Evolutionary conservation across 2,113 vertebrate genomes (phyloP).

Genomic region (Psilopogon haemacephalus): DNA sequence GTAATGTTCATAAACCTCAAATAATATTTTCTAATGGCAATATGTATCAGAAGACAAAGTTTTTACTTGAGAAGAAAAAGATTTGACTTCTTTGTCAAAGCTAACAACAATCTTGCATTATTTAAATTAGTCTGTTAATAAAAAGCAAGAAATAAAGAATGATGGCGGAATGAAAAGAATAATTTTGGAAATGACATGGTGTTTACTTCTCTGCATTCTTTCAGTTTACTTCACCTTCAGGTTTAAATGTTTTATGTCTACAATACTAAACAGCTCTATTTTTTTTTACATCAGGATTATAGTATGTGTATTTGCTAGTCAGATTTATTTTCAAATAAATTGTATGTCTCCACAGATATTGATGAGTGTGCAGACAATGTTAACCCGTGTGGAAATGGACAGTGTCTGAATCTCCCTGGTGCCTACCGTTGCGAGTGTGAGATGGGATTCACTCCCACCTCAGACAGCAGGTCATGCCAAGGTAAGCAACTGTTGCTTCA

Average conservation of each 20-base stretch:
- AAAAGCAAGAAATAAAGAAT: not conserved
- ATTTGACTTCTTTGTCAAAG: not conserved
- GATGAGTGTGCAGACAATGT: conserved; percentile 84
- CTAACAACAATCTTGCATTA: not conserved
- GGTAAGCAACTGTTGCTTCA: conserved; percentile 67
- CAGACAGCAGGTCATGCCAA: conserved; percentile 81
- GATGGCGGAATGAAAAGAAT: not conserved
- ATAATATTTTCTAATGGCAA: not conserved
- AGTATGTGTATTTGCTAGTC: not conserved
- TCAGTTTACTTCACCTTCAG: not conserved
- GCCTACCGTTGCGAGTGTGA: conserved; percentile 85
- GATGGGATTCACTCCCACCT: conserved; percentile 82
- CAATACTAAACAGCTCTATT: not conserved
- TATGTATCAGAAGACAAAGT: not conserved
- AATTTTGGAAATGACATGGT: not conserved
- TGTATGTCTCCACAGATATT: conserved; percentile 72
- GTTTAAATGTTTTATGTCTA: not conserved
- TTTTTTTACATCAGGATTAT: not conserved
- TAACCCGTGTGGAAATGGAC: conserved; percentile 83
- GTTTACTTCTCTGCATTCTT: not conserved
- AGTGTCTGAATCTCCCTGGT: conserved; percentile 82
- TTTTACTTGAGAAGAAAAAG: not conserved
- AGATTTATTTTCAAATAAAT: not conserved
- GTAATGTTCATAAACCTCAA: not conserved
- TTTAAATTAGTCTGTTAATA: not conserved